phyloP scores from a whole-genome alignment of 2,888 invertebrate species.

The Nebria salina region DNA sequence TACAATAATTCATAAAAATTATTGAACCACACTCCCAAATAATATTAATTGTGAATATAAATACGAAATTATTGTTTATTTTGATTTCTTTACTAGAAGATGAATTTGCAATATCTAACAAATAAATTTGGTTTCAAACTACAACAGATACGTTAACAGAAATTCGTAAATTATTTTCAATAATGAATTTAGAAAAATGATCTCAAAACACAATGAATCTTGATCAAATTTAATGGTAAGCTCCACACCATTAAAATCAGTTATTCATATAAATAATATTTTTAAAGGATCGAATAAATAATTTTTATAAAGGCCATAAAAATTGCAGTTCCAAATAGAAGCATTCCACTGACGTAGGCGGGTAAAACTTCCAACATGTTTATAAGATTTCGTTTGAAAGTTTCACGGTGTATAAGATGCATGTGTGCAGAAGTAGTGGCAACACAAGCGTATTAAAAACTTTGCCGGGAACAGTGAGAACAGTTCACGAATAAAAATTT shows the following conservation, averaged over 20 bases:
- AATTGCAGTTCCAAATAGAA: neutral
- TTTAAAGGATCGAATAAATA: neutral
- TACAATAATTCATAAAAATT: no score
- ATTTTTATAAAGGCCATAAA: neutral
- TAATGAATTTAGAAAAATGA: no score
- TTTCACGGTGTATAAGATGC: constrained; percentile 4
- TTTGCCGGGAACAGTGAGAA: constrained; percentile 19
- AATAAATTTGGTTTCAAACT: no score
- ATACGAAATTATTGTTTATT: no score
- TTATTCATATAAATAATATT: neutral
- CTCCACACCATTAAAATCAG: neutral
- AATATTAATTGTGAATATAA: no score
- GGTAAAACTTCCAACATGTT: constrained; percentile 5
- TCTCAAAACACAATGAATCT: neutral
- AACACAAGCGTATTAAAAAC: constrained; percentile 21
- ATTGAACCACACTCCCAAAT: no score
- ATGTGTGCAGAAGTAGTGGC: constrained; percentile 9
- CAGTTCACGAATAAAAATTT: constrained; percentile 34
- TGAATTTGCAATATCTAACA: no score
- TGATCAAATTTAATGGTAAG: neutral
- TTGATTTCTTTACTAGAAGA: no score
- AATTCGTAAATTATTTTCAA: no score
- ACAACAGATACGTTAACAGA: no score
- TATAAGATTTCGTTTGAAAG: constrained; percentile 34
- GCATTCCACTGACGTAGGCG: neutral